Evolutionary conservation across 2,888 invertebrate genomes (phyloP), one percentile per base, ranked within the genome.

Genomic region (Microctonus hyperodae): DNA sequence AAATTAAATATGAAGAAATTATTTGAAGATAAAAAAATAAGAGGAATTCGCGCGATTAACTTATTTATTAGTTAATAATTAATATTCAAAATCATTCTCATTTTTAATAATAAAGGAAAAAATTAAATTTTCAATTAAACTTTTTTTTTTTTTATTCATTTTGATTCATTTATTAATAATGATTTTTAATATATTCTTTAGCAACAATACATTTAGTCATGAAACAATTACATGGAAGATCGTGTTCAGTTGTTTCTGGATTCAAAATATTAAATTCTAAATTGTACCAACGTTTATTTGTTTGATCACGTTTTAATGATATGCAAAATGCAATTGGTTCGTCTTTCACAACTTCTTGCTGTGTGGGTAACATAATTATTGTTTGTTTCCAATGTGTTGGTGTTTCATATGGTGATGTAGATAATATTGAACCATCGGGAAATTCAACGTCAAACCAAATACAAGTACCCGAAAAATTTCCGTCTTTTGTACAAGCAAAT

Each of bases 391-490:
- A 92, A 79, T 92, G 92, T 1, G 92, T 92, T 55, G 84, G 76
- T 59, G 85, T 83, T 61, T 85, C 82, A 25, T 76, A 81, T 0
- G 91, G 90, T 61, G 88, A 85, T 1, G 91, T 91, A 5, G 88
- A 88, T 44, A 90, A 80, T 37, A 81, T 75, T 50, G 82, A 78
- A 28, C 81, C 72, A 70, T 85, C 83, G 3, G 92, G 92, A 82
- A 95, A 95, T 57, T 86, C 85, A 72, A 92, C 92, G 11, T 90
- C 89, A 81, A 95, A 95, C 94, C 95, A 95, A 57, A 94, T 83
- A 78, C 92, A 92, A 60, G 94, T 82, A 0, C 92, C 92, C 85
- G 92, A 90, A 79, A 90, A 91, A 67, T 84, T 85, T 0, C 92
- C 92, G 35, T 85, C 78, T 79, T 87, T 88, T 53, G 83, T 86